Conservation (phyloP, 1,140 invertebrate genomes). For the Homalodisca vitripennis region DNA sequence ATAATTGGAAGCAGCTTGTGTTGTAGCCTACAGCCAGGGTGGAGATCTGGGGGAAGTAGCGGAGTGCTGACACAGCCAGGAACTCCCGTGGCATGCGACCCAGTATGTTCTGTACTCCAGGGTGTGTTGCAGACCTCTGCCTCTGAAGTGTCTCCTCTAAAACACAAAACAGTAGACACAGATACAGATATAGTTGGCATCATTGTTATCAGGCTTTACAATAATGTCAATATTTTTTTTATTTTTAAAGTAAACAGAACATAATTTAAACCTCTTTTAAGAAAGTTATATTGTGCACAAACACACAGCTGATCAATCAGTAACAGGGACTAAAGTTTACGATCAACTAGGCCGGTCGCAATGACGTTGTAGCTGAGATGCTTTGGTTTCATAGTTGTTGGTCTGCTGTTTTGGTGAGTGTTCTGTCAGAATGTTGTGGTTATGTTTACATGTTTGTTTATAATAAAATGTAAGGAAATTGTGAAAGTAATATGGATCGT, state of each 20-base stretch:
- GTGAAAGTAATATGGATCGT: too few species aligned
- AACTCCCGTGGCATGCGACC: slow-evolving; percentile 14
- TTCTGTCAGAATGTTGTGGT: too few species aligned
- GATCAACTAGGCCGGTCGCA: too few species aligned
- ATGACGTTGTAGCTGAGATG: too few species aligned
- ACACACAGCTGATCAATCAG: neutral
- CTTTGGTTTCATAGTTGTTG: too few species aligned
- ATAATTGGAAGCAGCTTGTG: slow-evolving; percentile 36
- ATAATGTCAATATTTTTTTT: neutral
- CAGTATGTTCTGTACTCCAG: slow-evolving; percentile 6
- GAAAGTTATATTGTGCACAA: neutral
- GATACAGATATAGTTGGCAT: neutral
- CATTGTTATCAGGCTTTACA: neutral
- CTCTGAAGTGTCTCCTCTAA: neutral
- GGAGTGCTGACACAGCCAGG: slow-evolving; percentile 10
- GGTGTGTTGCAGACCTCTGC: neutral
- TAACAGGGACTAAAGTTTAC: neutral
- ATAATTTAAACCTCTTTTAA: too few species aligned
- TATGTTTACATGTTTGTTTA: too few species aligned
- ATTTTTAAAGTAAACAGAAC: too few species aligned
- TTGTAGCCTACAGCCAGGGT: slow-evolving; percentile 36
- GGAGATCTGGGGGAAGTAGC: slow-evolving; percentile 35
- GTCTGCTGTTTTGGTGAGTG: too few species aligned
- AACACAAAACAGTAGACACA: neutral
- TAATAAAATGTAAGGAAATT: too few species aligned